Percentiles rank a stretch among this genome's conserved stretches.
Evolutionary conservation across 2,113 vertebrate species (phyloP).

Genomic region (Hippocampus zosterae): DNA sequence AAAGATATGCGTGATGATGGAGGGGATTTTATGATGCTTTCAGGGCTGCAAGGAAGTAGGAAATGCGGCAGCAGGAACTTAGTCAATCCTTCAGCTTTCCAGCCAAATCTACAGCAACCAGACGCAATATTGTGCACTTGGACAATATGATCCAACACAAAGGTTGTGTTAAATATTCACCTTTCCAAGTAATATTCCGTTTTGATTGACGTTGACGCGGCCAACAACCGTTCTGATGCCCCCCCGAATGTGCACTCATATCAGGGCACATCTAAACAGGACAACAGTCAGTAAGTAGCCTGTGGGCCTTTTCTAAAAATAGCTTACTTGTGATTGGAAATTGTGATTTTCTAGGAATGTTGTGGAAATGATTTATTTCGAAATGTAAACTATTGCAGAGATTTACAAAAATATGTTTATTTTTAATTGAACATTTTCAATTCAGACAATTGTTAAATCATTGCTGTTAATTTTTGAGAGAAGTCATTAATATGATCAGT

Average conservation of each 20-base stretch:
- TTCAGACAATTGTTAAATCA: background rate
- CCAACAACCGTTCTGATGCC: background rate
- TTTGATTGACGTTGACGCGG: background rate
- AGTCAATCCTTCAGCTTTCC: background rate
- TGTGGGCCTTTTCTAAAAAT: background rate
- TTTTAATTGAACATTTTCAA: no score
- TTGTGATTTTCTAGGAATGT: background rate
- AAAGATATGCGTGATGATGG: constrained; percentile 38
- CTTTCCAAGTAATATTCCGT: background rate
- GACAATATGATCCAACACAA: background rate
- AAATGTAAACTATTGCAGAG: background rate
- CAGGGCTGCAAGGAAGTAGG: background rate
- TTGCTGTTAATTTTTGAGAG: background rate
- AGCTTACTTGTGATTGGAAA: background rate
- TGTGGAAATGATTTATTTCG: background rate
- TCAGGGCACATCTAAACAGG: background rate
- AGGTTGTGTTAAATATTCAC: background rate
- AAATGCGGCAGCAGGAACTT: background rate
- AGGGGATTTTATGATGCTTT: background rate
- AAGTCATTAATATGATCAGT: background rate
- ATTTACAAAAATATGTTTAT: background rate
- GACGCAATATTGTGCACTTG: background rate
- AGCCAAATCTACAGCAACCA: background rate
- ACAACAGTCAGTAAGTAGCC: background rate
- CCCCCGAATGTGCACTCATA: background rate